Base-by-base conservation (phyloP, 2,797 vertebrate species). In the Pteronotus mesoamericanus region DNA sequence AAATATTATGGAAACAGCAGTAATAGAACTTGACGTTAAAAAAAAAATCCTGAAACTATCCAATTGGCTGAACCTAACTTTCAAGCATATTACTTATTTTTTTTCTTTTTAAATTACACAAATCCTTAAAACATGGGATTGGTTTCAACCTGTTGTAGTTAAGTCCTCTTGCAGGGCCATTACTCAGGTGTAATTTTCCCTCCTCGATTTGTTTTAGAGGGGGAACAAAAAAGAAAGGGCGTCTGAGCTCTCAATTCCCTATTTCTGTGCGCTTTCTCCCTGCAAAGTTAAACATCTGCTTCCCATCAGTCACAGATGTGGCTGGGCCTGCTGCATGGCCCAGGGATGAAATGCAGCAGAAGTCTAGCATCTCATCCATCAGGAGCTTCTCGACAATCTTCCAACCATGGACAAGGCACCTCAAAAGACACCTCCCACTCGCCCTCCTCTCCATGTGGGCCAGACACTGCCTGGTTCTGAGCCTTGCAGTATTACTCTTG, bases 141-240 rank as follows among this genome's bases (percentile, higher is more conserved):
- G 89, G 94, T 95, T 96, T 97, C 97, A 96, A 98, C 95, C 94
- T 95, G 95, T 64, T 96, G 83, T 53, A 96, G 91, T 96, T 96
- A 97, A 97, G 86, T 72, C 46, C 83, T 86, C 93, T 69, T 59
- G 55, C 59, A 85, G 75, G 84, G 66, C 96, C 87, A 77, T 97
- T 97, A 87, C 68, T 66, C 42, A 72, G 92, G 89, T 91, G 77
- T 71, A 97, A 97, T 98, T 97, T 97, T 96, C 95, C 69, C 92
- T 95, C 92, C 95, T 96, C 15, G 26, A 79, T 93, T 96, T 95
- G 88, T 85, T 95, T 94, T 86, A 78, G 71, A 95, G 68, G 59
- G 39, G 64, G 37, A 97, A 96, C 46, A 89, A 84, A 93, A 95
- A 37, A 64, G 86, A 84, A 95, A 92, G 93, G 93, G 95, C 9